These are phyloP conservation scores for Malurus alboscapulatus DNA, from an alignment of 2,113 vertebrate species.

Conservation along the genomic window DNA sequence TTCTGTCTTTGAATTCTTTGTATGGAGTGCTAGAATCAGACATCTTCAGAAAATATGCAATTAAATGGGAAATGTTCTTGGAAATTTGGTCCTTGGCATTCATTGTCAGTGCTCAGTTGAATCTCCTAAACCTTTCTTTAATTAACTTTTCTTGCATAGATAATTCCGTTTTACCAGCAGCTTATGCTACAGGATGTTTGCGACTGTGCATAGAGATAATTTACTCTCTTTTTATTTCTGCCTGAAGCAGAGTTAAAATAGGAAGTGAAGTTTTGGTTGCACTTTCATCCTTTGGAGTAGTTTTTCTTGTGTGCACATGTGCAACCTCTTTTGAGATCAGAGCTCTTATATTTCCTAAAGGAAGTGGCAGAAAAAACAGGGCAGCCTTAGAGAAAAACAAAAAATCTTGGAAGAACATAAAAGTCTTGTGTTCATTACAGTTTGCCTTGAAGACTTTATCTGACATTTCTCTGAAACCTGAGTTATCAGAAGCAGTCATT, in stretches of 20 bases:
- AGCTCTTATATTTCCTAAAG: constrained; percentile 23
- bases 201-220: neutral
- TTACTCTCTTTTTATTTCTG: neutral
- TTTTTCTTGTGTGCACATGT: neutral
- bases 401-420: constrained; percentile 39
- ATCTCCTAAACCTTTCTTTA: neutral
- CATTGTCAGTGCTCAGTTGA: neutral
- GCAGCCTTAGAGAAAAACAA: neutral
- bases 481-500: constrained; percentile 34
- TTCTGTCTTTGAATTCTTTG: neutral
- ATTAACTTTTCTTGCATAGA: constrained; percentile 13
- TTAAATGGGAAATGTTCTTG: neutral
- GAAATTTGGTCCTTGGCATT: neutral
- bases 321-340: constrained; percentile 22
- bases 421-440: constrained; percentile 15
- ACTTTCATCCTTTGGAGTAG: neutral
- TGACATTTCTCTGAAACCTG: constrained; percentile 34
- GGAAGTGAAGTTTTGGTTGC: constrained; percentile 9
- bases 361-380: constrained; percentile 11
- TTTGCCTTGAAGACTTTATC: constrained; percentile 45
- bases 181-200: neutral
- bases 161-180: neutral
- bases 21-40: neutral
- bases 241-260: constrained; percentile 26
- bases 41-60: neutral